Evolutionary conservation across 2,888 invertebrate species (phyloP).

Genomic region (Erpobdella octoculata): DNA sequence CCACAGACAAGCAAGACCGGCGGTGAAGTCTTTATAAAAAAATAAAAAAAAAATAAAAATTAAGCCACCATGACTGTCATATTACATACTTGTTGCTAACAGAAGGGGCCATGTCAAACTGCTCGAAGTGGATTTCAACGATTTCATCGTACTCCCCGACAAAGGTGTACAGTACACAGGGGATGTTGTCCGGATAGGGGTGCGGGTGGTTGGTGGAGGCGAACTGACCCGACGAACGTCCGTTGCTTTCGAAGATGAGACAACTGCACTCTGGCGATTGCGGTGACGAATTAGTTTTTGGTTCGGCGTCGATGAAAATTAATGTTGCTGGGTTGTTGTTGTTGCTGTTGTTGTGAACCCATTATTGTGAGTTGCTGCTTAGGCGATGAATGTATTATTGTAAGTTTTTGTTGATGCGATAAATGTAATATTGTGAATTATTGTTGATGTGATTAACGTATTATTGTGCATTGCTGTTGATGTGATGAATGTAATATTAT

Average conservation of each 20-base stretch:
- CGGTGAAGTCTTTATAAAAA: too few species aligned
- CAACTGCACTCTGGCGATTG: conserved; percentile 69
- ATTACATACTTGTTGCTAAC: conserved; percentile 26
- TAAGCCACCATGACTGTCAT: neutral
- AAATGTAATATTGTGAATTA: neutral
- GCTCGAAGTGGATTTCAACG: conserved; percentile 70
- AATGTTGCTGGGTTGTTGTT: neutral
- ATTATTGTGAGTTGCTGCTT: neutral
- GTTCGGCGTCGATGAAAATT: neutral
- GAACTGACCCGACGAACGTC: conserved; percentile 72
- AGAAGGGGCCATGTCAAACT: conserved; percentile 62
- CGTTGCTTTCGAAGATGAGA: conserved; percentile 70
- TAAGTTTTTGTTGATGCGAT: neutral
- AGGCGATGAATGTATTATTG: neutral
- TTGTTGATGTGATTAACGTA: neutral
- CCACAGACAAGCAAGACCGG: too few species aligned
- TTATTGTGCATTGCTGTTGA: neutral
- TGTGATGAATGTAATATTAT: neutral
- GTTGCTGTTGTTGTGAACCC: neutral
- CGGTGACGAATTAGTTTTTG: neutral
- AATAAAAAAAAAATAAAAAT: neutral
- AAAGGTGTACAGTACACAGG: conserved; percentile 77
- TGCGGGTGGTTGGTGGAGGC: conserved; percentile 75
- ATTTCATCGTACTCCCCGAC: conserved; percentile 70
- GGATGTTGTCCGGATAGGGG: conserved; percentile 66